A percentile compares a stretch with the other conserved stretches of the same genome.
phyloP scores from a whole-genome alignment of 2,888 invertebrate genomes.

The Ptilodon capucinus region DNA sequence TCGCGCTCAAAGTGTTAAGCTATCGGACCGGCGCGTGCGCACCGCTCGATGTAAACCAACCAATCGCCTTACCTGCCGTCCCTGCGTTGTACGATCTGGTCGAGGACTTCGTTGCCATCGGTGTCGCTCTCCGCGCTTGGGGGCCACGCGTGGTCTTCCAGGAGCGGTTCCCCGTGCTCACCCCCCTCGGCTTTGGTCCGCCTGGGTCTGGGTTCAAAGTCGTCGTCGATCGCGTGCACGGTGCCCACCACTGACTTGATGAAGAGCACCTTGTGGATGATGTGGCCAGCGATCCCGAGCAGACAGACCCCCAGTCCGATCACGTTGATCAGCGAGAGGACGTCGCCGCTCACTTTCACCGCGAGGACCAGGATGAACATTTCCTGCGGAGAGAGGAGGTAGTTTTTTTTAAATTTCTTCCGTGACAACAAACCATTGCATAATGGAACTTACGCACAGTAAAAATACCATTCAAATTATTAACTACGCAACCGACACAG shows the following conservation, averaged over 20 bases:
- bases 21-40: too few relatives aligned
- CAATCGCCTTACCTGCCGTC: slow-evolving; percentile 51
- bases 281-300: slow-evolving; percentile 93
- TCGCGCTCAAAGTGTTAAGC: too few relatives aligned
- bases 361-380: slow-evolving; percentile 95
- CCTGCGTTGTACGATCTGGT: slow-evolving; percentile 80
- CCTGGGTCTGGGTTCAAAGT: slow-evolving; percentile 40
- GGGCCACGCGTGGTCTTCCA: slow-evolving; percentile 57
- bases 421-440: too few relatives aligned
- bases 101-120: slow-evolving; percentile 79
- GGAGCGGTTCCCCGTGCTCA: slow-evolving; percentile 56
- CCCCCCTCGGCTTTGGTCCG: slow-evolving; percentile 41
- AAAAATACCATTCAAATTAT: too few relatives aligned
- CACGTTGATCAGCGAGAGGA: slow-evolving; percentile 90
- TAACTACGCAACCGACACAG: too few relatives aligned
- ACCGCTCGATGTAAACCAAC: too few relatives aligned
- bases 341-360: slow-evolving; percentile 93
- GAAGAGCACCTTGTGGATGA: slow-evolving; percentile 86
- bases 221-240: slow-evolving; percentile 49
- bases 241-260: slow-evolving; percentile 59
- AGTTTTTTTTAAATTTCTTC: too few relatives aligned
- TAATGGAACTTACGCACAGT: too few relatives aligned
- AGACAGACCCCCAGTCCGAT: slow-evolving; percentile 94
- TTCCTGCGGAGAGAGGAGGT: slow-evolving; percentile 84
- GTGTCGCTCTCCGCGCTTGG: slow-evolving; percentile 69